A percentile compares a stretch with the other conserved stretches of the same genome.
These are phyloP conservation scores for Glyphotaelius pellucidus DNA, from an alignment of 2,888 invertebrate genomes.

Conservation along the genomic window DNA sequence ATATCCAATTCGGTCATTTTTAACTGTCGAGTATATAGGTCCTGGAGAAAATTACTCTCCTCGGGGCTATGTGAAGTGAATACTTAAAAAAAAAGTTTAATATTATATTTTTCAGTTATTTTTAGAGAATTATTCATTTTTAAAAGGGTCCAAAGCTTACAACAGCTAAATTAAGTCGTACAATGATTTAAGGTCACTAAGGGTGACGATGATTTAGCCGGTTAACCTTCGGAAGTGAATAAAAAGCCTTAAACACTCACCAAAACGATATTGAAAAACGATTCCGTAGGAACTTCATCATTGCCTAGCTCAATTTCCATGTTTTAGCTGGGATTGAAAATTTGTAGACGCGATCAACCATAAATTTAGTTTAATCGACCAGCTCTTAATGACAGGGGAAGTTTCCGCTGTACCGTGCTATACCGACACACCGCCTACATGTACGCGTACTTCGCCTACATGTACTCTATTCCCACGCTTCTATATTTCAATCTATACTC, in stretches of 20 bases:
- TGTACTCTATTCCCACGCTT: neutral
- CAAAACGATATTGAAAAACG: constrained; percentile 12
- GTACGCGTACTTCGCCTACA: neutral
- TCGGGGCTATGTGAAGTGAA: neutral
- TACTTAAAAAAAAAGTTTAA: neutral
- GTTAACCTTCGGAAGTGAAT: neutral
- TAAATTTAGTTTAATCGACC: constrained; percentile 65
- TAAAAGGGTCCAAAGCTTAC: neutral
- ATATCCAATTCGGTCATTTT: too few relatives aligned
- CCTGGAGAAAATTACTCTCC: too few relatives aligned
- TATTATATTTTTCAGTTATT: neutral
- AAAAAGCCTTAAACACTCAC: neutral
- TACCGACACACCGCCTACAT: neutral
- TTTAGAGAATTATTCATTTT: neutral
- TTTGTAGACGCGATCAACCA: constrained; percentile 64
- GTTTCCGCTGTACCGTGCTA: constrained; percentile 47
- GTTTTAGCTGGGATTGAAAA: constrained; percentile 60
- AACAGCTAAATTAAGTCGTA: neutral
- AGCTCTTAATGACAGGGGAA: constrained; percentile 64
- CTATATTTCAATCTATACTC: constrained; percentile 15
- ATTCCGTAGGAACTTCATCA: constrained; percentile 18
- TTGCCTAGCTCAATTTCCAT: constrained; percentile 19
- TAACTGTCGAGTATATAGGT: too few relatives aligned
- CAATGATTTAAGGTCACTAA: neutral
- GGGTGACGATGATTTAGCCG: neutral